These are phyloP conservation scores for Bembecia ichneumoniformis DNA, from an alignment of 2,888 invertebrate genomes.

Conservation along the genomic window DNA sequence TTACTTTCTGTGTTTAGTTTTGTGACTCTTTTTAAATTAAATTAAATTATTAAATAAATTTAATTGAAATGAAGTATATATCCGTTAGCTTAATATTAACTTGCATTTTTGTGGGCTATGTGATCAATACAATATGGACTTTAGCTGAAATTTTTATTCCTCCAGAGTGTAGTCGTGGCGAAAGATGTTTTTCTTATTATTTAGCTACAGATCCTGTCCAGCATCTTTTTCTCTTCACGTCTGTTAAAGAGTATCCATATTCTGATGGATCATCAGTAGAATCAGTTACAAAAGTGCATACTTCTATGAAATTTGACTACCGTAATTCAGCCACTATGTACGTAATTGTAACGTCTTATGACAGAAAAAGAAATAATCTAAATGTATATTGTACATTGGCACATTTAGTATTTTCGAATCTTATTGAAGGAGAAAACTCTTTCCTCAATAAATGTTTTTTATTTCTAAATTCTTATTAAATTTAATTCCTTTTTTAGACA, in stretches of 20 bases:
- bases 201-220: slow-evolving; percentile 77
- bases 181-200: slow-evolving; percentile 79
- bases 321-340: slow-evolving; percentile 51
- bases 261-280: slow-evolving; percentile 53
- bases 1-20: no score
- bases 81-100: slow-evolving; percentile 76
- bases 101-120: slow-evolving; percentile 77
- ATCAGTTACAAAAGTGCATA: slow-evolving; percentile 72
- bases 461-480: neutral
- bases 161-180: slow-evolving; percentile 76
- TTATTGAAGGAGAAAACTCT: no score
- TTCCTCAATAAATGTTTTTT: neutral
- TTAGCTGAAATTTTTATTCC: slow-evolving; percentile 80
- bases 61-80: slow-evolving; percentile 52
- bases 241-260: slow-evolving; percentile 72
- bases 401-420: no score
- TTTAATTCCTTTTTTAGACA: slow-evolving; percentile 58
- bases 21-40: no score
- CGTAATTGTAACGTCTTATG: slow-evolving; percentile 13
- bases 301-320: slow-evolving; percentile 77
- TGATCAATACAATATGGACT: slow-evolving; percentile 82
- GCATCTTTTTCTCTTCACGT: slow-evolving; percentile 79
- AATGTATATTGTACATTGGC: no score
- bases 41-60: neutral
- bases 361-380: no score